Percentiles rank a stretch among this genome's conserved stretches.
Conservation (phyloP, 2,888 invertebrate genomes). For the Carabus problematicus region DNA sequence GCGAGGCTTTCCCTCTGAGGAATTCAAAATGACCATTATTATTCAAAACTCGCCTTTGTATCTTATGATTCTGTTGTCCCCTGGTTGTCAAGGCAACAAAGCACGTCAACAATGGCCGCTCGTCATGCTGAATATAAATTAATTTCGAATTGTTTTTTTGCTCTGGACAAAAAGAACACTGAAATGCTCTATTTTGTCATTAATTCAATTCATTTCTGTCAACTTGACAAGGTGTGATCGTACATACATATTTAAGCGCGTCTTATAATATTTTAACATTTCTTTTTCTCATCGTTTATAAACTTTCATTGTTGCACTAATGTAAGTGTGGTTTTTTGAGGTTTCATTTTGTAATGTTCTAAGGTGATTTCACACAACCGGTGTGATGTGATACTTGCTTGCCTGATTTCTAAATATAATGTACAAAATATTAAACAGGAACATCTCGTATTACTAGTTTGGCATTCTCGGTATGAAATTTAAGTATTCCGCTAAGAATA, state of each 20-base stretch:
- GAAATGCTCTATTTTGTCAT: not conserved
- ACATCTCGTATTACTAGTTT: no score
- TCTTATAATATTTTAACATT: not conserved
- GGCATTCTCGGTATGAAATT: no score
- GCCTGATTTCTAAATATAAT: not conserved
- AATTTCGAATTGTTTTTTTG: constrained; percentile 1
- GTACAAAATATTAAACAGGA: not conserved
- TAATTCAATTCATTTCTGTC: not conserved
- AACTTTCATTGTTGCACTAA: not conserved
- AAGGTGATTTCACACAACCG: not conserved
- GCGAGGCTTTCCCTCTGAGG: not conserved
- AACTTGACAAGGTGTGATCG: not conserved
- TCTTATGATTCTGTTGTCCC: not conserved
- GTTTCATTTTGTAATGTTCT: not conserved
- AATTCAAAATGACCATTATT: constrained; percentile 8
- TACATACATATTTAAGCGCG: not conserved
- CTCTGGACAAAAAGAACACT: not conserved
- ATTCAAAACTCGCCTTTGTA: not conserved
- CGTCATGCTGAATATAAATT: not conserved
- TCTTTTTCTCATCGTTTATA: not conserved
- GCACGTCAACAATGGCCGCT: not conserved
- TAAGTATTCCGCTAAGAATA: no score
- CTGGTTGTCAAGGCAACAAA: not conserved
- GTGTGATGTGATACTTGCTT: no score
- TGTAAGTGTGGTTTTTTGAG: not conserved